phyloP scores from a whole-genome alignment of 2,888 invertebrate genomes.

The Xestia rhomboidea region DNA sequence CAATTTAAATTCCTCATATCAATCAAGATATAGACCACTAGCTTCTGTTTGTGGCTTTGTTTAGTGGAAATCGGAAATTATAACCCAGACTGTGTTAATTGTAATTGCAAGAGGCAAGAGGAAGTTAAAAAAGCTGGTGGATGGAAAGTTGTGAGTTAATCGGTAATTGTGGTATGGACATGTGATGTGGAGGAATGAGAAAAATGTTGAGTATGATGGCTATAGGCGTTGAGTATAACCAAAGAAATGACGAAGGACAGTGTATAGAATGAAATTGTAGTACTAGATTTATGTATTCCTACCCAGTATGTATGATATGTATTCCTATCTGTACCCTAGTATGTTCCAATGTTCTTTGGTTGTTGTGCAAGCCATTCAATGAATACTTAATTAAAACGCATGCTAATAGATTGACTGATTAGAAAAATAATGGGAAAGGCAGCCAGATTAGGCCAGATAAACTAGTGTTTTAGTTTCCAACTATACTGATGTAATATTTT shows the following conservation, averaged over 20 bases:
- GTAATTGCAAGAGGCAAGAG: neutral
- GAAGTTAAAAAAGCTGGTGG: no score
- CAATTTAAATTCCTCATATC: conserved; percentile 48
- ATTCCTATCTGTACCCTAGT: no score
- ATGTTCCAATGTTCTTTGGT: neutral
- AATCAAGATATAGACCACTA: conserved; percentile 24
- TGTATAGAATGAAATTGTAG: neutral
- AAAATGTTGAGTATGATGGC: no score
- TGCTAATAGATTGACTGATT: conserved; percentile 10
- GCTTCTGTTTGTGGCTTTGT: neutral
- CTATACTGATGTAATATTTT: neutral
- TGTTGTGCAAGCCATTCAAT: neutral
- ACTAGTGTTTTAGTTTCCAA: neutral
- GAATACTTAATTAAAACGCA: conserved; percentile 27
- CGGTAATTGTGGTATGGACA: no score
- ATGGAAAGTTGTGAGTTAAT: no score
- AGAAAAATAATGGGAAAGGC: neutral
- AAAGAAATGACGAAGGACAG: no score
- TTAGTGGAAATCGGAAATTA: neutral
- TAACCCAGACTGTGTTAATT: neutral
- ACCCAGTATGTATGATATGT: no score
- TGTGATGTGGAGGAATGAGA: no score
- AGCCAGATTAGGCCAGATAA: neutral
- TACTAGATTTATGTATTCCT: no score
- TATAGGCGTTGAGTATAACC: no score